A percentile compares a stretch with the other conserved stretches of the same genome.
Conservation (phyloP, 1,140 invertebrate genomes). For the roundworm (Caenorhabditis elegans) region WBcel235 BX284602.5:5120501-5121000, state of each 20-base stretch:
- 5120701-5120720: background rate
- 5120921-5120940: too few relatives aligned
- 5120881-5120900: background rate
- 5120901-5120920: background rate
- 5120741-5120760: background rate
- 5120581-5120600: background rate
- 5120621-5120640: background rate
- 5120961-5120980: too few relatives aligned
- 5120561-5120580: background rate
- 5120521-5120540: background rate
- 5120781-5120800: background rate
- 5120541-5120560: background rate
- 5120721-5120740: slow-evolving; percentile 11
- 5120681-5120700: background rate
- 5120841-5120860: slow-evolving; percentile 22
- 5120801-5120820: slow-evolving; percentile 28
- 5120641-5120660: background rate
- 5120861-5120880: background rate
- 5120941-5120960: too few relatives aligned
- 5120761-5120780: background rate
- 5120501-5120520: background rate
- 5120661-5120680: background rate
- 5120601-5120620: too few relatives aligned
- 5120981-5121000: too few relatives aligned
- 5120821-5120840: slow-evolving; percentile 12